Base-by-base conservation (phyloP, 2,113 vertebrate genomes). In the Euleptes europaea region DNA sequence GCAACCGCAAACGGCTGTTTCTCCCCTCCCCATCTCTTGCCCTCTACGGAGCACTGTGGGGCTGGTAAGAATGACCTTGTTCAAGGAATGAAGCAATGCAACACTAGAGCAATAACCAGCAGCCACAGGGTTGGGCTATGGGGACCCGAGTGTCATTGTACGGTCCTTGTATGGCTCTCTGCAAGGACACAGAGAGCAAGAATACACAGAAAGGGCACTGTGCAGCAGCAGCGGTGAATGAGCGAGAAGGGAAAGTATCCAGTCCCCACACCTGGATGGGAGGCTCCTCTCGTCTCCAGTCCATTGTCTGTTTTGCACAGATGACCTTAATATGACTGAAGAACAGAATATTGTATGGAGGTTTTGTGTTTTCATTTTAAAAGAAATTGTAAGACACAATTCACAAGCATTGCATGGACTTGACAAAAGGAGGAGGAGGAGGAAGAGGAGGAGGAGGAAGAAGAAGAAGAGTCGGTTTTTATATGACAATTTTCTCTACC, bases 181-280 rank as follows among this genome's bases (percentile, higher is more conserved):
- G 15, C 79, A 84, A 84, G 81, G 86, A 84, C 72, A 71, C 42
- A 67, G 86, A 13, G 47, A 71, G 10, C 28, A 79, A 67, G 65
- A 85, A 21, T 31, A 88, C 10, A 86, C 7, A 12, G 23, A 40
- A 44, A 92, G 92, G 86, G 63, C 66, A 77, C 6, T 76, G 26
- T 2, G 69, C 17, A 15, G 85, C 87, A 85, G 86, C 84, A 82
- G 17, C 80, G n/a, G n/a, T n/a, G 54, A 81, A 89, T 40, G 77
- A 84, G 74, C 83, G 1, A 28, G 23, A 28, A 28, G 26, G 84
- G 90, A 84, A 85, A 3, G 49, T 33, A 1, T 90, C 65, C 23
- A 85, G 88, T 89, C 90, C 21, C 75, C 80, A 83, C 42, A 57
- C 83, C 90, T 83, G 73, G 23, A 57, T 3, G 44, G 31, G 13